Percentiles rank a stretch among this genome's conserved stretches.
Conservation (phyloP, 1,140 invertebrate species). For the Drosophila leontia region DNA sequence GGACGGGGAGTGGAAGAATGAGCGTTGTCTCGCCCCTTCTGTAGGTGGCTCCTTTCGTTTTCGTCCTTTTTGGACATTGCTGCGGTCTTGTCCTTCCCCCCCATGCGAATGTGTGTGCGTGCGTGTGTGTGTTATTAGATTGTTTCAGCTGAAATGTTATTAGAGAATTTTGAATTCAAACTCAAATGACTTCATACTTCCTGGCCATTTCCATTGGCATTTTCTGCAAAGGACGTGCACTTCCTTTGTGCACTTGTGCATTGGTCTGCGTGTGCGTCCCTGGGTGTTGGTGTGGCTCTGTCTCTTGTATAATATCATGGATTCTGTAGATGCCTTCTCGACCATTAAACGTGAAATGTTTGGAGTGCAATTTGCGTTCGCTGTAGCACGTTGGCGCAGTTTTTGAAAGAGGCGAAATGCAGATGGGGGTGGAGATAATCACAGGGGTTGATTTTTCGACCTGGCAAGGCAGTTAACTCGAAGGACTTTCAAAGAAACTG, state of each 20-base stretch:
- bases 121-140: slow-evolving; percentile 72
- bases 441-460: slow-evolving; percentile 44
- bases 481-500: not conserved
- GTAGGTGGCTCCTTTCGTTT: slow-evolving; percentile 72
- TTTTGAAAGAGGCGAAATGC: slow-evolving; percentile 1
- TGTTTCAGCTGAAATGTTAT: slow-evolving; percentile 82
- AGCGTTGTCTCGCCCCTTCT: slow-evolving; percentile 43
- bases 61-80: slow-evolving; percentile 58
- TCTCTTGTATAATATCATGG: slow-evolving; percentile 58
- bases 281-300: slow-evolving; percentile 23
- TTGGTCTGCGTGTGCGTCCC: slow-evolving; percentile 18
- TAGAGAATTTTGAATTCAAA: slow-evolving; percentile 84
- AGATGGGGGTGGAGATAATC: slow-evolving; percentile 1
- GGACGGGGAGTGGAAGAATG: slow-evolving; percentile 28
- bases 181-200: slow-evolving; percentile 82
- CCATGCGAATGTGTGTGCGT: slow-evolving; percentile 2
- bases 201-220: slow-evolving; percentile 25
- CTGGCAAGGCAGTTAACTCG: not conserved
- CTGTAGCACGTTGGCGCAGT: slow-evolving; percentile 48
- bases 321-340: slow-evolving; percentile 62
- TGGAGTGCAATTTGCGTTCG: slow-evolving; percentile 67
- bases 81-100: slow-evolving; percentile 32
- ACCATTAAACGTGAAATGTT: slow-evolving; percentile 72
- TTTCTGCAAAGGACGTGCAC: slow-evolving; percentile 56
- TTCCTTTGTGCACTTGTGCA: slow-evolving; percentile 56